phyloP scores from a whole-genome alignment of 2,797 vertebrate genomes.

The Borostomias antarcticus region DNA sequence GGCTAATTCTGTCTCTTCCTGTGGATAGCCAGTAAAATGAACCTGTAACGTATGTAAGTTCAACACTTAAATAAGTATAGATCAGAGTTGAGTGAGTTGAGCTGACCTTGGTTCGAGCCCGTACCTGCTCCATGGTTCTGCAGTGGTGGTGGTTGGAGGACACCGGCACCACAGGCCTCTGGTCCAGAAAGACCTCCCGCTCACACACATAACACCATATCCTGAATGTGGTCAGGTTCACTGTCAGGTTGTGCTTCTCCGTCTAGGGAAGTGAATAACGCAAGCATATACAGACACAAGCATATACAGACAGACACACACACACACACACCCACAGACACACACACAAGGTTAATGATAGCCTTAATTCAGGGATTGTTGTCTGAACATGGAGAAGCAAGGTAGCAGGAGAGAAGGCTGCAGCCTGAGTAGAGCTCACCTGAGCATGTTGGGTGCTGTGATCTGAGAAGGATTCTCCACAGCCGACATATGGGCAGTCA shows the following conservation, averaged over 20 bases:
- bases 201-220: conserved; percentile 98
- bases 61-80: neutral
- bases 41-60: neutral
- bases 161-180: conserved; percentile 58
- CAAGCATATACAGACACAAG: neutral
- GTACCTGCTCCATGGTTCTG: conserved; percentile 81
- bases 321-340: conserved; percentile 9
- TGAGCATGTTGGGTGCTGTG: conserved; percentile 97
- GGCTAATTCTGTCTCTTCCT: neutral
- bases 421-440: conserved; percentile 70
- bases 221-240: conserved; percentile 95
- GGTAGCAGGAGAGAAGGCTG: neutral
- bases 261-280: conserved; percentile 63
- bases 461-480: conserved; percentile 93
- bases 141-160: conserved; percentile 55
- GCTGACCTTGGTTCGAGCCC: conserved; percentile 2
- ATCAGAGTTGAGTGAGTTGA: neutral
- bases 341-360: neutral
- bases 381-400: neutral
- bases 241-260: conserved; percentile 95
- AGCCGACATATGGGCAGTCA: conserved; percentile 94
- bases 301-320: conserved; percentile 6
- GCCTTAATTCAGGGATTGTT: neutral
- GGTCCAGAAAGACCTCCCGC: conserved; percentile 93
- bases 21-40: neutral